phyloP scores from a whole-genome alignment of 1,140 invertebrate genomes.

The Drosophila obscura region DNA sequence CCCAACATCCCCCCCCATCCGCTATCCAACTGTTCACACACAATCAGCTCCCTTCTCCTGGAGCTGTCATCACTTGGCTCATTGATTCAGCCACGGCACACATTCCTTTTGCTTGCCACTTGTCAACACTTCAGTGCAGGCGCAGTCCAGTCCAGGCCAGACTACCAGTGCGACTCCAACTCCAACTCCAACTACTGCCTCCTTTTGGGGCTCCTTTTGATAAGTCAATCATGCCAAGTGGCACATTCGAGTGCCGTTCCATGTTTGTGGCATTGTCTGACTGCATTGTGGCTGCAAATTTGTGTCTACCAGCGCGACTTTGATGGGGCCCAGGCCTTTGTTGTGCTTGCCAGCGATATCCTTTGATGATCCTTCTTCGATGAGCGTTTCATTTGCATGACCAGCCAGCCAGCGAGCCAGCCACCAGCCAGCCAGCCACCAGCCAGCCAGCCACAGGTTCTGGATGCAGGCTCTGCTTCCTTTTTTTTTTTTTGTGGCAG shows the following conservation, averaged over 20 bases:
- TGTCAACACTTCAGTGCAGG: constrained; percentile 76
- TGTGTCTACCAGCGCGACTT: constrained; percentile 28
- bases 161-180: constrained; percentile 4
- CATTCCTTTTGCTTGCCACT: constrained; percentile 79
- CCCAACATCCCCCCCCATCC: background rate
- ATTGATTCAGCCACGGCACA: constrained; percentile 74
- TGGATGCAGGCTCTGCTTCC: background rate
- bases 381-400: constrained; percentile 66
- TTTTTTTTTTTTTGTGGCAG: constrained; percentile 22
- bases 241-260: constrained; percentile 73
- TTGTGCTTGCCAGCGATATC: constrained; percentile 50
- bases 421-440: constrained; percentile 13
- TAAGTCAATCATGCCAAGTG: constrained; percentile 81
- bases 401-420: constrained; percentile 21
- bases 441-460: constrained; percentile 23
- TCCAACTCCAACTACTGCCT: constrained; percentile 35
- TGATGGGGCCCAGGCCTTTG: constrained; percentile 49
- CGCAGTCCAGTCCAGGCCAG: constrained; percentile 37
- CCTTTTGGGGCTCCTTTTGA: constrained; percentile 68
- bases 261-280: constrained; percentile 56
- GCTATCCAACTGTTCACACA: background rate
- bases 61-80: constrained; percentile 67
- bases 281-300: constrained; percentile 21
- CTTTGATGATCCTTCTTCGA: constrained; percentile 49
- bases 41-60: background rate